A percentile compares a stretch with the other conserved stretches of the same genome.
These are phyloP conservation scores for Papilio polytes DNA, from an alignment of 1,140 invertebrate species.

Conservation along the genomic window DNA sequence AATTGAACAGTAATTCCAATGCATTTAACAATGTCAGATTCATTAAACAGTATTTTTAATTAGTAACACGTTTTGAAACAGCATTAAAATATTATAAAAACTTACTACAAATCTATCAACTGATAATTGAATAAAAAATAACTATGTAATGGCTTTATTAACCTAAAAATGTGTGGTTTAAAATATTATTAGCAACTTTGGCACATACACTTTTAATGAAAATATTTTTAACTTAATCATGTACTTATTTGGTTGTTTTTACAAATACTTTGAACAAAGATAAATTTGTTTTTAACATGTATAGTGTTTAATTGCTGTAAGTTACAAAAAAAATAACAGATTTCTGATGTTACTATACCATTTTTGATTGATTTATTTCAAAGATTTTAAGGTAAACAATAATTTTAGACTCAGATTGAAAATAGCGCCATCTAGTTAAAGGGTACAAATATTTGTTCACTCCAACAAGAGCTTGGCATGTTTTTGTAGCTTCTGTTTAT, in stretches of 20 bases:
- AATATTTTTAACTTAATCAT: conserved; percentile 16
- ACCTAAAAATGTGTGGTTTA: neutral
- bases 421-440: neutral
- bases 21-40: neutral
- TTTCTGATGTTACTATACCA: no score
- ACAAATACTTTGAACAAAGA: neutral
- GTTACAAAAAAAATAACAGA: no score
- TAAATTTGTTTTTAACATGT: neutral
- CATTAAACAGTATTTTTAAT: neutral
- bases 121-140: neutral
- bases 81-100: neutral
- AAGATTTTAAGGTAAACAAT: no score
- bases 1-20: no score
- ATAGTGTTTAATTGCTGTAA: no score
- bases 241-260: neutral
- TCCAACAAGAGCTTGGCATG: neutral
- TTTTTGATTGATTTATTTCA: no score
- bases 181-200: conserved; percentile 53
- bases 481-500: neutral
- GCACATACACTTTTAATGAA: conserved; percentile 55
- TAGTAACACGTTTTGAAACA: neutral
- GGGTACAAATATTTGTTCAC: neutral
- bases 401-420: neutral
- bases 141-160: no score
- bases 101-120: neutral